These are phyloP conservation scores for Morus bassanus DNA, from an alignment of 2,797 vertebrate genomes.

Conservation along the genomic window DNA sequence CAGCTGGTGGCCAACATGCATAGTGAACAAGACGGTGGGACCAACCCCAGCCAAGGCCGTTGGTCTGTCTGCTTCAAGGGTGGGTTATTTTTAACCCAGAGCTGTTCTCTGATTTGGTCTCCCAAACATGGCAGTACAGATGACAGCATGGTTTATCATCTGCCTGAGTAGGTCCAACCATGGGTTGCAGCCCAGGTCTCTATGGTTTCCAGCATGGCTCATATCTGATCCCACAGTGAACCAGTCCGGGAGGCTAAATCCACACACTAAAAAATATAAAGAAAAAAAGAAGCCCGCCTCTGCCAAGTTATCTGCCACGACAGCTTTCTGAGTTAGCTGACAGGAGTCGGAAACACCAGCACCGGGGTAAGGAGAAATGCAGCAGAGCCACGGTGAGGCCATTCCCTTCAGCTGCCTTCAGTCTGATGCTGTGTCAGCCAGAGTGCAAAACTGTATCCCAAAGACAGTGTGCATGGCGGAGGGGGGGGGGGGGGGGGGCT, in stretches of 20 bases:
- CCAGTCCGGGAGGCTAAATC: not conserved
- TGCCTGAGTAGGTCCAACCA: not conserved
- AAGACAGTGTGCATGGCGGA: not conserved
- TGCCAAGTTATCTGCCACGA: slow-evolving; percentile 3
- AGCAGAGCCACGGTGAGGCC: not conserved
- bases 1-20: not conserved
- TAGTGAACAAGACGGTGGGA: not conserved
- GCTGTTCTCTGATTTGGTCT: not conserved
- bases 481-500: not conserved
- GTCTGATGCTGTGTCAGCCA: not conserved
- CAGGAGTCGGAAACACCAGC: not conserved
- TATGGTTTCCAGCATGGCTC: accelerated
- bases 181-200: not conserved
- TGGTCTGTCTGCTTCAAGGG: not conserved
- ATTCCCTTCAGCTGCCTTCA: not conserved
- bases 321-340: not conserved
- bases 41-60: not conserved
- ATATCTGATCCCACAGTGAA: not conserved
- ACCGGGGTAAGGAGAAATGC: not conserved
- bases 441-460: not conserved
- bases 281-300: not conserved
- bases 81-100: not conserved
- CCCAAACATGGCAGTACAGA: not conserved
- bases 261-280: not conserved
- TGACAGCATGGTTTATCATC: not conserved